phyloP scores from a whole-genome alignment of 2,888 invertebrate species.

The Neocrepidodera transversa region DNA sequence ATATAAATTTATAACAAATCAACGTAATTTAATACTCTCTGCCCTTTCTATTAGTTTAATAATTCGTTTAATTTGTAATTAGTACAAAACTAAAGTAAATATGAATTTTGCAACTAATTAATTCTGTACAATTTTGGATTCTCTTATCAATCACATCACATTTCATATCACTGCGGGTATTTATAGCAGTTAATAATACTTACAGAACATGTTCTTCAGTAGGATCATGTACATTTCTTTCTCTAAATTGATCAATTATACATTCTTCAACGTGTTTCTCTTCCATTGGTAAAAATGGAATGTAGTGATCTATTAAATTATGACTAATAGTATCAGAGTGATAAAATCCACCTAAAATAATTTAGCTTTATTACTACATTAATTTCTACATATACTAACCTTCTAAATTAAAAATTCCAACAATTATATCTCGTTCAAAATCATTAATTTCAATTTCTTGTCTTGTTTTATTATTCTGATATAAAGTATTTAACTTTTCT shows the following conservation, averaged over 20 bases:
- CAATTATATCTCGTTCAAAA: constrained; percentile 74
- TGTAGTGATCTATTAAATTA: constrained; percentile 88
- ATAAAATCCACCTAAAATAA: constrained; percentile 78
- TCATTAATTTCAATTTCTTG: constrained; percentile 70
- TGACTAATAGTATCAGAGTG: constrained; percentile 81
- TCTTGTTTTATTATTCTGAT: constrained; percentile 66
- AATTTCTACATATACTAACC: constrained; percentile 57
- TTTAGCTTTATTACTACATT: not conserved
- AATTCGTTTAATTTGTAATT: no score
- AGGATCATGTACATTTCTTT: constrained; percentile 45
- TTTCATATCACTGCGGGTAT: no score
- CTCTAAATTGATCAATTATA: constrained; percentile 70
- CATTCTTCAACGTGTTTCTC: constrained; percentile 81
- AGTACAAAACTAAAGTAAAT: no score
- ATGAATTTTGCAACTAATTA: no score
- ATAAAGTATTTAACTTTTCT: constrained; percentile 65
- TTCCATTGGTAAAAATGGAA: constrained; percentile 94
- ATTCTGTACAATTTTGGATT: no score
- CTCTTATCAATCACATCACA: no score
- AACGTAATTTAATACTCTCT: no score
- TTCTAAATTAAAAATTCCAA: constrained; percentile 73
- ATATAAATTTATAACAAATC: no score
- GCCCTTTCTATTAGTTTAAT: no score
- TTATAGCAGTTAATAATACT: no score
- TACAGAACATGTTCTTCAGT: constrained; percentile 50